phyloP scores from a whole-genome alignment of 1,140 invertebrate species.

The Drosophila miranda region DNA sequence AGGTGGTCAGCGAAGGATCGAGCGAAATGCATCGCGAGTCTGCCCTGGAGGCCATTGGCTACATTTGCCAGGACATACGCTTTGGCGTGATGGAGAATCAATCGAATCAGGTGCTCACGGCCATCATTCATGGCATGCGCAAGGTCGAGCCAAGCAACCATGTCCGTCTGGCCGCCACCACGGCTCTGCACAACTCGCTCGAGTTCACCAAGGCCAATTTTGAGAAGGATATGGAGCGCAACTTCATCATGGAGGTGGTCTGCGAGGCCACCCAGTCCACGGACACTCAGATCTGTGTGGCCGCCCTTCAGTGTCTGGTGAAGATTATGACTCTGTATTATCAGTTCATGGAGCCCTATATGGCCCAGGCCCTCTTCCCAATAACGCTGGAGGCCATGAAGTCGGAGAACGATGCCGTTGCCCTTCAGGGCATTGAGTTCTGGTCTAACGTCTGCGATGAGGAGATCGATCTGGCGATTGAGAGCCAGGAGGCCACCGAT shows the following conservation, averaged over 20 bases:
- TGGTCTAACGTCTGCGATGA: slow-evolving; percentile 99
- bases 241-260: slow-evolving; percentile 99
- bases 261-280: slow-evolving; percentile 94
- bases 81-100: slow-evolving; percentile 95
- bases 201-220: slow-evolving; percentile 99
- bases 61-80: slow-evolving; percentile 92
- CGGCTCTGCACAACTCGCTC: slow-evolving; percentile 97
- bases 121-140: slow-evolving; percentile 99
- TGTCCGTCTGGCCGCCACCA: slow-evolving; percentile 96
- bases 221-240: slow-evolving; percentile 97
- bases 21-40: slow-evolving; percentile 98
- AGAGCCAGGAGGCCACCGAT: slow-evolving; percentile 96
- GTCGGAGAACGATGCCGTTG: slow-evolving; percentile 96
- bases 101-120: slow-evolving; percentile 98
- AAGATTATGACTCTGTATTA: slow-evolving; percentile 99
- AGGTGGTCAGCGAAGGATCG: slow-evolving; percentile 93
- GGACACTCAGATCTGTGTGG: slow-evolving; percentile 95
- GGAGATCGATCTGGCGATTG: slow-evolving; percentile 98
- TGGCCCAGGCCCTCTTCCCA: slow-evolving; percentile 98
- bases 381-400: slow-evolving; percentile 99
- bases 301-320: slow-evolving; percentile 98
- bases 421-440: slow-evolving; percentile 99
- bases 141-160: slow-evolving; percentile 91
- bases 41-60: slow-evolving; percentile 98
- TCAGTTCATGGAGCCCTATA: slow-evolving; percentile 99